Percentiles rank a stretch among this genome's conserved stretches.
Evolutionary conservation across 2,797 vertebrate species (phyloP).

Genomic region (Gymnodraco acuticeps): DNA sequence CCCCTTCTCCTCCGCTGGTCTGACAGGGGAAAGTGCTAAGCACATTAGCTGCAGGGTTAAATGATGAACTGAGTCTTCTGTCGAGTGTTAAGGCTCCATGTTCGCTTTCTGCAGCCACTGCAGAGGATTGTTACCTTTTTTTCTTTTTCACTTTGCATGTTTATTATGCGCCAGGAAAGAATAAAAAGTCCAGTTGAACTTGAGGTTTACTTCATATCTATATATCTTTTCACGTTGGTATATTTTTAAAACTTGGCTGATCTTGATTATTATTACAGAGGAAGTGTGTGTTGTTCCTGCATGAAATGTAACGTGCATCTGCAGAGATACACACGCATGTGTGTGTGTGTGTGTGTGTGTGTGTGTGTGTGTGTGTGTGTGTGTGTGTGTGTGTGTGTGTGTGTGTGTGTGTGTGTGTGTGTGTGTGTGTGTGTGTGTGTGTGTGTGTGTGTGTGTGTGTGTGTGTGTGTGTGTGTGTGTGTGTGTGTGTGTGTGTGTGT

Average conservation of each 20-base stretch:
- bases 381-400: conserved; percentile 35
- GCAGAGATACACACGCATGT: conserved; percentile 49
- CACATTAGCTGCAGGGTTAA: conserved; percentile 42
- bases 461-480: background rate
- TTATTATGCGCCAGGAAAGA: background rate
- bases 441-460: background rate
- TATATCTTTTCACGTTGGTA: background rate
- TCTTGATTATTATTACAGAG: conserved; percentile 1
- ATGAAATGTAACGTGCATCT: conserved; percentile 69
- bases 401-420: conserved; percentile 42
- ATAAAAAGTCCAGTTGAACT: background rate
- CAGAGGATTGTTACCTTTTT: background rate
- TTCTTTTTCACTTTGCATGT: too few relatives aligned
- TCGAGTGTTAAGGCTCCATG: background rate
- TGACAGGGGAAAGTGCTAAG: conserved; percentile 35
- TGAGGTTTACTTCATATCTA: background rate
- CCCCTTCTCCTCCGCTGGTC: conserved; percentile 32
- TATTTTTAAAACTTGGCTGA: background rate
- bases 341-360: background rate
- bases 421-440: background rate
- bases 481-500: background rate
- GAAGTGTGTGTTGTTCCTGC: conserved; percentile 44
- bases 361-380: conserved; percentile 28
- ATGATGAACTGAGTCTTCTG: conserved; percentile 32
- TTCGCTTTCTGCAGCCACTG: conserved; percentile 15